A percentile compares a stretch with the other conserved stretches of the same genome.
phyloP scores from a whole-genome alignment of 2,113 vertebrate species.

The Kryptolebias marmoratus region DNA sequence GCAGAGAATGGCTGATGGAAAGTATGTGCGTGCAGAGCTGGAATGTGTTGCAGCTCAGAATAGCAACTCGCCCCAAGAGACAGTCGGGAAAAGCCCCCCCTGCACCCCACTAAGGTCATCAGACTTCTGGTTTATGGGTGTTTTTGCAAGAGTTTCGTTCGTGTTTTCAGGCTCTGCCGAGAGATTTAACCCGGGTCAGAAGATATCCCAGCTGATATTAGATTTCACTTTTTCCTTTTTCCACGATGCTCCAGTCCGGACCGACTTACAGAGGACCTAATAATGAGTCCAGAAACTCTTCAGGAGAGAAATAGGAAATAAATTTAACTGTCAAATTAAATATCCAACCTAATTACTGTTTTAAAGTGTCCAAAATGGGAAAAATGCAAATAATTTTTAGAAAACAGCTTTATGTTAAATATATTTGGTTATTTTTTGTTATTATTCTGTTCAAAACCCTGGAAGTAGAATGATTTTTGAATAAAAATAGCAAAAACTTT shows the following conservation, averaged over 20 bases:
- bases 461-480: no score
- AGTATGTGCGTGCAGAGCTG: slow-evolving; percentile 71
- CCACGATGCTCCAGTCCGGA: not conserved
- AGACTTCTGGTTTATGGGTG: slow-evolving; percentile 22
- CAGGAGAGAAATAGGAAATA: no score
- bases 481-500: no score
- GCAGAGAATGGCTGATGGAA: slow-evolving; percentile 68
- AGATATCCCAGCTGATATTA: not conserved
- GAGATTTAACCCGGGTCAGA: slow-evolving; percentile 12
- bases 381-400: no score
- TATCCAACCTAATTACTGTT: no score
- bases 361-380: no score
- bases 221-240: not conserved
- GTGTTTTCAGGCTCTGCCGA: not conserved
- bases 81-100: slow-evolving; percentile 68
- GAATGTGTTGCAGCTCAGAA: slow-evolving; percentile 79
- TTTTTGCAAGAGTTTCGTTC: slow-evolving; percentile 4
- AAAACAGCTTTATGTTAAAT: no score
- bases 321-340: no score
- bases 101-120: slow-evolving; percentile 65
- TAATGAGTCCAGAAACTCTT: no score
- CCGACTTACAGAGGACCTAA: not conserved
- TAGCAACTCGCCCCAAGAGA: slow-evolving; percentile 73
- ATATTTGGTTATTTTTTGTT: no score
- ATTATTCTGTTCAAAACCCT: no score